Conservation (phyloP, 2,113 vertebrate species). For the Leucoraja erinaceus region DNA sequence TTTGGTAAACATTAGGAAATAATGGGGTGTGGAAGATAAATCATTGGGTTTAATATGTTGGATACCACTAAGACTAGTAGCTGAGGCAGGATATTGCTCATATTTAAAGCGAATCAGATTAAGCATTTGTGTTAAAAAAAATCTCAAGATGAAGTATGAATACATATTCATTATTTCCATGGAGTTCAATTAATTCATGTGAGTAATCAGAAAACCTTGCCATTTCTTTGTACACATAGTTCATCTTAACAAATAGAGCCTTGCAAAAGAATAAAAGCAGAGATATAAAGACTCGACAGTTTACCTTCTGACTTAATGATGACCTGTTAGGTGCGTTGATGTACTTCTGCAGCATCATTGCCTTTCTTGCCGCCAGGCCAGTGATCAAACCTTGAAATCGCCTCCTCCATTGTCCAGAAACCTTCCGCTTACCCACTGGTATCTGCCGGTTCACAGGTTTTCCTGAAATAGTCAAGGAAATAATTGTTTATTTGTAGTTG, state of each 20-base stretch:
- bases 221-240: background rate
- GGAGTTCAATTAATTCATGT: background rate
- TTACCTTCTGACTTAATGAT: constrained; percentile 68
- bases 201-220: background rate
- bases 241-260: background rate
- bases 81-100: background rate
- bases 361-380: constrained; percentile 75
- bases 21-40: too few species aligned
- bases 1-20: too few species aligned
- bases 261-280: background rate
- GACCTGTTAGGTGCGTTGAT: constrained; percentile 72
- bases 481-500: background rate
- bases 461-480: constrained; percentile 44
- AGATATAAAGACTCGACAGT: background rate
- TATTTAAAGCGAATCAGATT: background rate
- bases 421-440: constrained; percentile 55
- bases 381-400: constrained; percentile 77
- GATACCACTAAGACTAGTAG: background rate
- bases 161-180: background rate
- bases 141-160: background rate
- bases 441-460: constrained; percentile 63
- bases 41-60: too few species aligned
- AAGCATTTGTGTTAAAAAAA: background rate
- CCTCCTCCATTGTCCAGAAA: constrained; percentile 55
- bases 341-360: constrained; percentile 63